Base-by-base conservation (phyloP, 2,888 invertebrate genomes). In the Hydrotaea diabolus region DNA sequence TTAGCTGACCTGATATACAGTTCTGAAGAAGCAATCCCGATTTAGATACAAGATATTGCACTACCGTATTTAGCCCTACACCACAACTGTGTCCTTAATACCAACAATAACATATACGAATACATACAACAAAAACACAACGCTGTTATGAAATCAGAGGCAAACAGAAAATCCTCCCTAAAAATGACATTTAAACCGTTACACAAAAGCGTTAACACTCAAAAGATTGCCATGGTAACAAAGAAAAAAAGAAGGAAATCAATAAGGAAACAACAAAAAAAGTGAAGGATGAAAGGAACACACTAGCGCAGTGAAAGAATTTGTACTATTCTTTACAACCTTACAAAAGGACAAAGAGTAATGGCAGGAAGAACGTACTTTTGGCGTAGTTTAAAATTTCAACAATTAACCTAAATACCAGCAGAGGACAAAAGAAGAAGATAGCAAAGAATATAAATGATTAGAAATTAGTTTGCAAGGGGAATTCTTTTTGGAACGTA, bases 351-450 rank as follows among this genome's bases (percentile, higher is more conserved):
- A 79, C 78, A 84, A 82, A 74, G 69, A 53, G 55, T 62, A 74
- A 79, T 82, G 69, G 46, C 69, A 66, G 69, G 36, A 17, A 77
- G 59, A 15, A 46, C 75, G 55, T 15, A 69, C n/a, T 23, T 69
- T 76, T 59, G 53, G 43, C 36, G 55, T 21, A 77, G 59, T 78
- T 69, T 76, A 57, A 77, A 79, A 85, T 77, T 79, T 74, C 53
- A 64, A 77, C 82, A 71, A 85, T 81, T 85, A 85, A 77, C 85
- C 85, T 74, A 79, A 82, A 85, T 85, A 80, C 79, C 82, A 77
- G 0, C 1, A 21, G 39, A 64, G 8, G 13, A 77, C 23, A 72
- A 46, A 55, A 55, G 69, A 43, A 55, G 15, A 21, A 26, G 13
- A 0, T 11, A 73, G n/a, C 36, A 69, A n/a, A n/a, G 43, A 62